phyloP scores from a whole-genome alignment of 2,888 invertebrate genomes.

The Abscondita cerata region DNA sequence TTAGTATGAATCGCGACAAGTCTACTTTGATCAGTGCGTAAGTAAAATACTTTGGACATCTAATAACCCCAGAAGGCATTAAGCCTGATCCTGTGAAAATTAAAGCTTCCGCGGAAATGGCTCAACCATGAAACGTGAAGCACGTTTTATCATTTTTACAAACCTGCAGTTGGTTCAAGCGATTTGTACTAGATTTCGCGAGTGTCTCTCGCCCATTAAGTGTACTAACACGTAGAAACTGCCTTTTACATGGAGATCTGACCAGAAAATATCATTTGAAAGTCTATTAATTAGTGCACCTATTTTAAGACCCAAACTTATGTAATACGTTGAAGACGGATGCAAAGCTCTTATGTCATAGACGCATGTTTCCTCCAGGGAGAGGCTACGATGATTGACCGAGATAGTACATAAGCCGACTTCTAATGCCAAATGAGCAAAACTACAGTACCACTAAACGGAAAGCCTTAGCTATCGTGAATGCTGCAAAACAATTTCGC shows the following conservation, averaged over 20 bases:
- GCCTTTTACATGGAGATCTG: no score
- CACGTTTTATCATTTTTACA: neutral
- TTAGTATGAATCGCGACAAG: constrained; percentile 39
- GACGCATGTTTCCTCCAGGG: neutral
- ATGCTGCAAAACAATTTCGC: no score
- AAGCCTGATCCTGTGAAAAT: neutral
- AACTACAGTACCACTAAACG: no score
- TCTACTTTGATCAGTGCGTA: constrained; percentile 32
- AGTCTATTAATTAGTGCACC: neutral
- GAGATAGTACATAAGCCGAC: no score
- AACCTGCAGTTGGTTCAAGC: neutral
- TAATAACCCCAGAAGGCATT: neutral
- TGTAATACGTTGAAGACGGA: neutral
- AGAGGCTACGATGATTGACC: no score
- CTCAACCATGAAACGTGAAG: neutral
- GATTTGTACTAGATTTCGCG: neutral
- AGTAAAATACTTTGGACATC: neutral
- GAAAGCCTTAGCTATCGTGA: no score
- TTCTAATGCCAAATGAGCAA: no score
- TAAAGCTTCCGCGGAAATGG: neutral
- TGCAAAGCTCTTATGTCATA: neutral
- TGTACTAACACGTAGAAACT: neutral
- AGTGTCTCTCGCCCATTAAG: neutral
- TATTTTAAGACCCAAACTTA: neutral
- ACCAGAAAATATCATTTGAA: no score